phyloP scores from a whole-genome alignment of 2,113 vertebrate genomes.

The Tauraco erythrolophus region DNA sequence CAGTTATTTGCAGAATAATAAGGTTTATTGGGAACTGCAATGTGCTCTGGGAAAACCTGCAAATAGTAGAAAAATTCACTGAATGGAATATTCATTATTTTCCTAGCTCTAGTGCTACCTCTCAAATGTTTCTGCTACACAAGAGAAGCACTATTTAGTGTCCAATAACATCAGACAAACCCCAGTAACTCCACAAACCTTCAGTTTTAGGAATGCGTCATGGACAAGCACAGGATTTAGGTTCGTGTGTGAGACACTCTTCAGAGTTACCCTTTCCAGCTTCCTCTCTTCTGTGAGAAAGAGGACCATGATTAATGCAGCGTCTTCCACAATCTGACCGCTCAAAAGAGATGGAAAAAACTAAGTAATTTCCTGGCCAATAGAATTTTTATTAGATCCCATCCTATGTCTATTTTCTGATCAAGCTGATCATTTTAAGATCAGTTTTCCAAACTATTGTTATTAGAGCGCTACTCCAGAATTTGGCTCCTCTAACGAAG shows the following conservation, averaged over 20 bases:
- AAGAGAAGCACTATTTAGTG: neutral
- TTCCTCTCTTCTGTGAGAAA: neutral
- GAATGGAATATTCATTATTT: conserved; percentile 48
- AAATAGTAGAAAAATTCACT: neutral
- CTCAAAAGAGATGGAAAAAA: neutral
- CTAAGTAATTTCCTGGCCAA: neutral
- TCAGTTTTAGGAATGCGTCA: neutral
- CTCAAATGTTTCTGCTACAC: neutral
- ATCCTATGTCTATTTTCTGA: neutral
- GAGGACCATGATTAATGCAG: neutral
- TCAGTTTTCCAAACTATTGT: neutral
- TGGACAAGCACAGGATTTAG: neutral
- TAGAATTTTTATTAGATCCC: neutral
- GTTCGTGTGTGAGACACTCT: fast-evolving
- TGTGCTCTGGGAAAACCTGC: conserved; percentile 8
- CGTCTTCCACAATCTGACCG: neutral
- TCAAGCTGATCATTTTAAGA: neutral
- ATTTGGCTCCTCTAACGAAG: neutral
- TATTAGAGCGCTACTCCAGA: neutral
- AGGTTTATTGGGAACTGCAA: neutral
- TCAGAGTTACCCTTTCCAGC: neutral
- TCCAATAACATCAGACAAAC: neutral
- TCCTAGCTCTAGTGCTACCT: neutral
- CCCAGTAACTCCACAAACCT: neutral
- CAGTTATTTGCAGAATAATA: conserved; percentile 52